Evolutionary conservation across 1,140 invertebrate genomes (phyloP).

Genomic region (Drosophila sturtevanti): DNA sequence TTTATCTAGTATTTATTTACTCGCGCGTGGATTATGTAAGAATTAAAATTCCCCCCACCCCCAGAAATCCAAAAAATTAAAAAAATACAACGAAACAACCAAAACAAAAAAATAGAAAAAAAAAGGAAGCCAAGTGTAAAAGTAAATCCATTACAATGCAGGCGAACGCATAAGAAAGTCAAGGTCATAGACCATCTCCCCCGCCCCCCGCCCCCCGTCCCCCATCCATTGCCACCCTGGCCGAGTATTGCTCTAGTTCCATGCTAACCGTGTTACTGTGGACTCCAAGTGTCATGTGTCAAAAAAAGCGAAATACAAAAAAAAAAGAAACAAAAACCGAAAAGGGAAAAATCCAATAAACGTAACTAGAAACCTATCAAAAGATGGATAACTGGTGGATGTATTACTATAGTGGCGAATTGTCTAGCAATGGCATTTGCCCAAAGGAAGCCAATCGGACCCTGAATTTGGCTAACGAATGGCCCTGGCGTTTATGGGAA

Average conservation of each 20-base stretch:
- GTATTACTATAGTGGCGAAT: conserved; percentile 2
- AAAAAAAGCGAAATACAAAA: conserved; percentile 13
- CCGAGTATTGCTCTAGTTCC: background rate
- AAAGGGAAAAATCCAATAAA: conserved; percentile 37
- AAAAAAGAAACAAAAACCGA: background rate
- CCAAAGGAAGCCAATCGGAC: conserved; percentile 62
- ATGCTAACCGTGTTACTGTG: conserved; percentile 33
- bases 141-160: conserved; percentile 37
- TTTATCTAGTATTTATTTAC: conserved; percentile 56
- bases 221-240: conserved; percentile 2
- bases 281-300: conserved; percentile 51
- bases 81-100: background rate
- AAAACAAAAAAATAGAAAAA: background rate
- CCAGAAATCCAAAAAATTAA: background rate
- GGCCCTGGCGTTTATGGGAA: conserved; percentile 22
- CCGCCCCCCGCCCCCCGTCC: too few species aligned
- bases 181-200: conserved; percentile 47
- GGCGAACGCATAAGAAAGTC: conserved; percentile 65
- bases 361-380: conserved; percentile 29
- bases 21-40: conserved; percentile 68
- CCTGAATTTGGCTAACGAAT: conserved; percentile 21
- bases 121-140: conserved; percentile 16
- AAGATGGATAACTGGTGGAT: conserved; percentile 56
- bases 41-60: background rate
- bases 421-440: conserved; percentile 36